Base-by-base conservation (phyloP, 2,113 vertebrate genomes). In the Poicephalus gulielmi region DNA sequence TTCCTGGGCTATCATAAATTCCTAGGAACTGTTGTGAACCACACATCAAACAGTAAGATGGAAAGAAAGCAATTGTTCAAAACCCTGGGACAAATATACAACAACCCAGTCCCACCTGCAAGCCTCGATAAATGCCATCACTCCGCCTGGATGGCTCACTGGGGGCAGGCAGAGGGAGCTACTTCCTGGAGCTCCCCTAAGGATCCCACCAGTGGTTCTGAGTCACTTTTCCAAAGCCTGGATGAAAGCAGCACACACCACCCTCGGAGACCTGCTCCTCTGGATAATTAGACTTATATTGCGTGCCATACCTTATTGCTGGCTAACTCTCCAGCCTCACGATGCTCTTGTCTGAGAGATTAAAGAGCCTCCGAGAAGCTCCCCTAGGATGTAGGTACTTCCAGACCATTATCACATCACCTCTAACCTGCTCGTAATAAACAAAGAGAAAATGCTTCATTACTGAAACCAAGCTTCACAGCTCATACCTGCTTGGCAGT, bases 1-100 rank as follows among this genome's bases (percentile, higher is more conserved):
- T 89, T 92, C 67, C 67, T 39, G 28, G 75, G 78, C 71, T 63
- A 16, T 70, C 89, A 90, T 94, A 75, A 96, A 96, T 93, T 92
- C 87, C 78, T 50, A 52, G 86, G 92, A 87, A 52, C 35, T 0
- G 5, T 28, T 80, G 64, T 55, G 78, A 93, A 17, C 50, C 43
- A 53, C 27, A 1, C 60, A 71, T 80, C 93, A 71, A 71, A 24
- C 5, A 7, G 60, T 20, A 50, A 94, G 47, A 77, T 82, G 86
- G 75, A 92, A 92, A 94, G 22, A 64, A 88, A 87, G 81, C 55
- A n/a, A 2, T 69, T 74, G 33, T 22, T 74, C 83, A 74, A 70
- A 83, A 39, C 50, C 41, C 44, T 49, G 79, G 47, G 68, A 76
- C 20, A 83, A 64, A 84, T 28, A 74, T 4, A 30, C 17, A 63